Evolutionary conservation across 1,140 invertebrate species (phyloP).

Genomic region (Gerris buenoi): DNA sequence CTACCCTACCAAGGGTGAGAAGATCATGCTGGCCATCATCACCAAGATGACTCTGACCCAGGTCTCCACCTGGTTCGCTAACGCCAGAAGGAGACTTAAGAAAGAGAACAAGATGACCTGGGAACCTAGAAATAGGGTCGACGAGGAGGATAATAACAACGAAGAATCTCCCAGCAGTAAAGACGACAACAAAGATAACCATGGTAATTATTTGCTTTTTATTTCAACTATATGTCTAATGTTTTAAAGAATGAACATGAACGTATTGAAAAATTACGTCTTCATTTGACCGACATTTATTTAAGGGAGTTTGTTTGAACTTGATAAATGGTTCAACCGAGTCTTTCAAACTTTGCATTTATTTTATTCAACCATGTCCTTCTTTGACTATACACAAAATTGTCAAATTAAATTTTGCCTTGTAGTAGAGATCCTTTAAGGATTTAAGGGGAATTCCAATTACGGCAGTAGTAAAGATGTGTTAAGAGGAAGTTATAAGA

Average conservation of each 20-base stretch:
- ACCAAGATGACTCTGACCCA: conserved; percentile 98
- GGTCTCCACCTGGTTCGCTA: conserved; percentile 98
- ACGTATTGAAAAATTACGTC: neutral
- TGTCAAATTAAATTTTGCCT: too few species aligned
- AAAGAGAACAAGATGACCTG: conserved; percentile 99
- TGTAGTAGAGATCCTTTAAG: too few species aligned
- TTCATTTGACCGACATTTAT: conserved; percentile 4
- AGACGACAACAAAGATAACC: conserved; percentile 61
- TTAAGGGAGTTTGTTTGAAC: too few species aligned
- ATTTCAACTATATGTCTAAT: neutral
- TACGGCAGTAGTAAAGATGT: too few species aligned
- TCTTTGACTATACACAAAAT: too few species aligned
- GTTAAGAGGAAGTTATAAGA: too few species aligned
- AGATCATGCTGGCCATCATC: conserved; percentile 96
- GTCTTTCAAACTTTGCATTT: too few species aligned
- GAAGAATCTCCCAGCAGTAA: conserved; percentile 64
- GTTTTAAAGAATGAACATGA: neutral
- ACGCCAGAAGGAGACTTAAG: conserved; percentile 84
- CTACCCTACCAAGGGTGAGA: conserved; percentile 96
- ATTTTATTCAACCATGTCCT: too few species aligned
- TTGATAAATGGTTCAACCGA: too few species aligned
- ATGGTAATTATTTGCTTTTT: conserved; percentile 41
- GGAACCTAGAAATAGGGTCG: conserved; percentile 81
- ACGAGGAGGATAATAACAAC: conserved; percentile 75
- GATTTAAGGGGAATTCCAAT: too few species aligned